Percentiles rank a stretch among this genome's conserved stretches.
Evolutionary conservation across 2,113 vertebrate species (phyloP).

Genomic region (Dipodomys merriami): DNA sequence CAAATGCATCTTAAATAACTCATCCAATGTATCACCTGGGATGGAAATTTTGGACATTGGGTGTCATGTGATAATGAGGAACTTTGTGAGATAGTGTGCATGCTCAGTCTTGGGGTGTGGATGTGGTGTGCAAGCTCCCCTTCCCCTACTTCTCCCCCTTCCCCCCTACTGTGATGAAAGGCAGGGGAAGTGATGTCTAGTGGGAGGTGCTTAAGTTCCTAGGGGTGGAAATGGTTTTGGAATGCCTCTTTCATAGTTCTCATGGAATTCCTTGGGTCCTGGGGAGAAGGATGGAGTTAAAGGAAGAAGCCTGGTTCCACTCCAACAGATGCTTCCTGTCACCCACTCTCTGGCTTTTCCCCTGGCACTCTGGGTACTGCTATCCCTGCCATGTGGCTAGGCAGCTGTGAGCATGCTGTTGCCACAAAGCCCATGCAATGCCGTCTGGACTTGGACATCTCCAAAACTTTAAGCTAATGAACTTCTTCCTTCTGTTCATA

Average conservation of each 20-base stretch:
- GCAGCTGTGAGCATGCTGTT: too few relatives aligned
- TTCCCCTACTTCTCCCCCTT: too few relatives aligned
- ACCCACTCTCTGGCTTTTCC: not conserved
- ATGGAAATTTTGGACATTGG: not conserved
- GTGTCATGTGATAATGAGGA: not conserved
- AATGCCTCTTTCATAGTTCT: not conserved
- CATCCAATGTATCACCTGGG: too few relatives aligned
- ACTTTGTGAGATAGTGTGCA: not conserved
- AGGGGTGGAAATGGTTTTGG: not conserved
- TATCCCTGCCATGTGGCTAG: too few relatives aligned
- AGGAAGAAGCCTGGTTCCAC: not conserved
- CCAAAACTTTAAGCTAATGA: not conserved
- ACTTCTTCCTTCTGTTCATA: not conserved
- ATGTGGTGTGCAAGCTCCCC: not conserved
- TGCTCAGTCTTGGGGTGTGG: accelerated
- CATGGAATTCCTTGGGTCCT: not conserved
- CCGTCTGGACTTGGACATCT: too few relatives aligned
- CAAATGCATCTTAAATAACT: not conserved
- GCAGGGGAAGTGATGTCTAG: too few relatives aligned
- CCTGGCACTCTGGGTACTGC: too few relatives aligned
- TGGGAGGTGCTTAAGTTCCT: not conserved
- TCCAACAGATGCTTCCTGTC: too few relatives aligned
- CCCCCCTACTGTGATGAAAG: too few relatives aligned
- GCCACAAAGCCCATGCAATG: not conserved
- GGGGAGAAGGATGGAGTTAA: not conserved